These are phyloP conservation scores for Tenrec ecaudatus DNA, from an alignment of 2,113 vertebrate genomes.

Conservation along the genomic window DNA sequence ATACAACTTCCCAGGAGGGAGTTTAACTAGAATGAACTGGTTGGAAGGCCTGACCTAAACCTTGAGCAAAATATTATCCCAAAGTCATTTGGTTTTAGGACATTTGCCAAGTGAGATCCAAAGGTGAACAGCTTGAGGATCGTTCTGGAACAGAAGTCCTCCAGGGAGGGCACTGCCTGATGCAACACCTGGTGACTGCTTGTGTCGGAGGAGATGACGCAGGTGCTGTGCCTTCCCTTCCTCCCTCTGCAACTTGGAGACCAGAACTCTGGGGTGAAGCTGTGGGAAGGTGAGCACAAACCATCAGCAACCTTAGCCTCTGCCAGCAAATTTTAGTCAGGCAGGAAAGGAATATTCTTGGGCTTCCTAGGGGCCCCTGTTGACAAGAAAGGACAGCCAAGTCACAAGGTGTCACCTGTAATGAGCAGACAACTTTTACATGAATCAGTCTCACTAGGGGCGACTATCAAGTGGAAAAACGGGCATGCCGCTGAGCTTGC, in stretches of 20 bases:
- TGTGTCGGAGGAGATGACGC: not conserved
- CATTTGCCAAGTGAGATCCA: conserved; percentile 15
- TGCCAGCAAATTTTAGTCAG: conserved; percentile 53
- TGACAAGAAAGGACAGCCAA: conserved; percentile 74
- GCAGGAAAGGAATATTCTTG: not conserved
- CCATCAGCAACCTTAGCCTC: not conserved
- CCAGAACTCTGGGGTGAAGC: not conserved
- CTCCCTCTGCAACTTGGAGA: not conserved
- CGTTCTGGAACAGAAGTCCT: conserved; percentile 58
- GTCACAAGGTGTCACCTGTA: conserved; percentile 56
- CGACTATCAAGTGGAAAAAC: not conserved
- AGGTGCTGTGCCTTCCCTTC: not conserved
- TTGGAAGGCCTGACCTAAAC: not conserved
- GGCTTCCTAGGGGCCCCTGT: not conserved
- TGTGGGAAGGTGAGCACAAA: not conserved
- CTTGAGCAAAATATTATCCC: conserved; percentile 38
- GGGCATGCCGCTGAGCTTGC: not conserved
- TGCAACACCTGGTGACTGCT: conserved; percentile 6
- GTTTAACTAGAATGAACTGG: not conserved
- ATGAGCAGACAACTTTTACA: not conserved
- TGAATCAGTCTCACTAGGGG: conserved; percentile 33
- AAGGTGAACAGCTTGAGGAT: conserved; percentile 52
- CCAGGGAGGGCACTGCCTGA: not conserved
- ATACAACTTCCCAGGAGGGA: not conserved
- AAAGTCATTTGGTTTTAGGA: conserved; percentile 53